Evolutionary conservation across 2,888 invertebrate species (phyloP), one percentile per base, ranked within the genome.

Genomic region (Nomada goodeniana): DNA sequence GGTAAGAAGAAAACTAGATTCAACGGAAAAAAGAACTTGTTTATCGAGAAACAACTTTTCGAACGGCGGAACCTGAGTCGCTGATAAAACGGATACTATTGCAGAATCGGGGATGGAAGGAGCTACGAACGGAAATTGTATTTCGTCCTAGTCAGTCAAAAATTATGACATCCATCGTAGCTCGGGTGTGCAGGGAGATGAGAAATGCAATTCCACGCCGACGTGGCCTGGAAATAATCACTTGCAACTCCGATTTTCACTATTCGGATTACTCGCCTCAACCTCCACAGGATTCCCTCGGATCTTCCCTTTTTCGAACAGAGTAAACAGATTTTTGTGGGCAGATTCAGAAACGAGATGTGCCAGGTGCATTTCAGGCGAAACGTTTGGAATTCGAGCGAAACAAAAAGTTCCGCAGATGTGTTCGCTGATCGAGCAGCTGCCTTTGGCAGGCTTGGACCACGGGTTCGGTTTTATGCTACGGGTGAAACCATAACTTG

Each of bases 121-220:
- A 36, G 36, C 36, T 5, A 74, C 29, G 13, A 0, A 4, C 26
- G 61, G 75, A 55, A 75, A 75, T 78, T 75, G 50, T 42, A 11
- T 65, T 63, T 59, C 29, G 52, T 9, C 15, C 18, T 29, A 42
- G 67, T 23, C 44, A 4, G 18, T 67, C 59, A 53, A 74, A 75
- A 53, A 61, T 75, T 15, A 36, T 20, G n/a, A 78, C 29, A 47
- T 42, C 18, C 67, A 2, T n/a, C 20, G 65, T 18, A n/a, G 10
- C 11, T 2, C 10, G 2, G 26, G 11, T 4, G n/a, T 15, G 20
- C 15, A 10, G n/a, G 52, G 10, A 10, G 10, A 53, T 10, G 20
- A 44, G 36, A n/a, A 26, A 75, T 42, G 53, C 47, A 75, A 68
- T 67, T 61, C 18, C 59, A 18, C 53, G 44, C 29, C 44, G 29